A percentile compares a stretch with the other conserved stretches of the same genome.
Evolutionary conservation across 2,888 invertebrate species (phyloP).

Genomic region (Pristionchus exspectatus): DNA sequence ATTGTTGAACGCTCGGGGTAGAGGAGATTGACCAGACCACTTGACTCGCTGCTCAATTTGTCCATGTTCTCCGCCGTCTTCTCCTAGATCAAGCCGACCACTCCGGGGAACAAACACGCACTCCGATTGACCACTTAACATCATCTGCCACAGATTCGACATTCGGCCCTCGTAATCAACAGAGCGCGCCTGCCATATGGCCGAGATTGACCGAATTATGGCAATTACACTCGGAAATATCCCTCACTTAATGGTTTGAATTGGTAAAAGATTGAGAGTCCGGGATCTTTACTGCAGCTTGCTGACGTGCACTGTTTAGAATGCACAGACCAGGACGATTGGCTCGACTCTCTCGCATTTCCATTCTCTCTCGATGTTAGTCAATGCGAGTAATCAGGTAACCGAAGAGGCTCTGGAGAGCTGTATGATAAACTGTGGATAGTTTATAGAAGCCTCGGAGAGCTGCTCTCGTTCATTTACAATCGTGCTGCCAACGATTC

Average conservation of each 20-base stretch:
- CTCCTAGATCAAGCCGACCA: conserved; percentile 38
- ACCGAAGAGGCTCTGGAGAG: neutral
- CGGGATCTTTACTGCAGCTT: neutral
- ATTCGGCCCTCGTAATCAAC: conserved; percentile 10
- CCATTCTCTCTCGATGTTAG: neutral
- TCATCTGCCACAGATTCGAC: conserved; percentile 40
- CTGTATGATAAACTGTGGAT: neutral
- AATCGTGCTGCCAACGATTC: neutral
- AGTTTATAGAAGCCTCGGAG: neutral
- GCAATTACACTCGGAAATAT: neutral
- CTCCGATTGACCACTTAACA: conserved; percentile 35
- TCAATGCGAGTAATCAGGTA: neutral
- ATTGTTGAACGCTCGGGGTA: neutral
- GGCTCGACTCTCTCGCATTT: neutral
- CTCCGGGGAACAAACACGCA: neutral
- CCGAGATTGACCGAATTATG: neutral
- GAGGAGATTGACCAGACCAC: neutral
- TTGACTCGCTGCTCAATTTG: conserved; percentile 32
- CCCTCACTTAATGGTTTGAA: neutral
- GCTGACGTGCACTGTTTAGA: neutral
- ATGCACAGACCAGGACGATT: neutral
- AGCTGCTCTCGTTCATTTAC: neutral
- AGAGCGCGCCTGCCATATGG: conserved; percentile 10
- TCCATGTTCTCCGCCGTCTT: neutral
- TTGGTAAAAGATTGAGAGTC: neutral